Evolutionary conservation across 2,113 vertebrate species (phyloP), one percentile per base, ranked within the genome.

Genomic region (Lichenostomus cassidix): DNA sequence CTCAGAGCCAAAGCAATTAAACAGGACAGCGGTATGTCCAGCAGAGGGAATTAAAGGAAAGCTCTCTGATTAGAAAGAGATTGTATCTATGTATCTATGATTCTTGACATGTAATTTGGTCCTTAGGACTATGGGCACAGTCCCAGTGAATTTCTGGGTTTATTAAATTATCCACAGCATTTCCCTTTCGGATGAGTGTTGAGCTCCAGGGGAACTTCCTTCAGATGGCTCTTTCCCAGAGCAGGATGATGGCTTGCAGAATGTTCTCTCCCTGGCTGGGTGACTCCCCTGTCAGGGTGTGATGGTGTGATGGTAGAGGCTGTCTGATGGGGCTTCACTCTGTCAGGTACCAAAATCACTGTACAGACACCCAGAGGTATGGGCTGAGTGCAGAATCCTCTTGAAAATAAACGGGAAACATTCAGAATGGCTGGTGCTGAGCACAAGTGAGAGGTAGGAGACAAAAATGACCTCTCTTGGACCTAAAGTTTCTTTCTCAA

Each of bases 211-310:
- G 29, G 13, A 63, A 7, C 28, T 80, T 87, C 41, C n/a, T 89
- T 76, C 41, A 71, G 69, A 52, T 0, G 0, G 8, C 19, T 84
- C 17, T 67, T 76, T 83, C 42, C 46, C 53, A 64, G 39, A 76
- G 74, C 3, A 62, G 29, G 33, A 42, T 70, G 28, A 59, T 10
- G 8, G 2, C 33, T 80, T 31, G 5, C 18, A 69, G 60, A 28
- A 47, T 18, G 37, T 60, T 13, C 52, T 82, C 0, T 0, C 8
- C 37, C 27, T 63, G 83, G 9, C 22, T 4, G 3, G 31, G 31
- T 69, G 24, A 23, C 27, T 86, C 46, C 0, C 0, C 47, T 27
- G 7, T 9, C 0, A 0, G 9, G 14, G 10, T 44, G 28, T 47
- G 78, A 42, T 33, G 52, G 37, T 35, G 71, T 73, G 60, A 18